Percentiles rank a stretch among this genome's conserved stretches.
Conservation (phyloP, 1,140 invertebrate genomes). For the Cydia amplana region DNA sequence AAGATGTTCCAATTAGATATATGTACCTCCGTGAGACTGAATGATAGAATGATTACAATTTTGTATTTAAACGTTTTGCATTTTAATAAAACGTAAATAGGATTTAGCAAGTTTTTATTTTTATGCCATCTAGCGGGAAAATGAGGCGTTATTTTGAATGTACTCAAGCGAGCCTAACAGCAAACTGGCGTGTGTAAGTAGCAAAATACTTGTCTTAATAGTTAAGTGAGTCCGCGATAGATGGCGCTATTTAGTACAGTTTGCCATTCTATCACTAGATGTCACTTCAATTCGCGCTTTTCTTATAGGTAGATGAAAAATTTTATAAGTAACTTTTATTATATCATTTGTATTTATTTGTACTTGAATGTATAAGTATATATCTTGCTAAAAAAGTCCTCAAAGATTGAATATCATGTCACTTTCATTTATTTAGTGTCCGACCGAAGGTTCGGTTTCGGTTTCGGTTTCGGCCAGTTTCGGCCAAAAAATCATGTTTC, state of each 20-base stretch:
- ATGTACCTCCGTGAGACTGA: constrained; percentile 26
- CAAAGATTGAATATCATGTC: no score
- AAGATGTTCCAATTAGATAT: constrained; percentile 25
- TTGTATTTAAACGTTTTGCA: constrained; percentile 31
- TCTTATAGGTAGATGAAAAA: no score
- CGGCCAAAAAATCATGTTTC: no score
- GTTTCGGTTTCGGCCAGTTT: no score
- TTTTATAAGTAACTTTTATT: no score
- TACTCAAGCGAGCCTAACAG: background rate
- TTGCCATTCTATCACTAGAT: background rate
- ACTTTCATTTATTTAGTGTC: no score
- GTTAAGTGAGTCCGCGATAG: background rate
- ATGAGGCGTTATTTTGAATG: background rate
- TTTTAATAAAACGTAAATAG: constrained; percentile 9
- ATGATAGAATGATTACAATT: constrained; percentile 26
- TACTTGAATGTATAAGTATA: no score
- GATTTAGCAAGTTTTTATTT: constrained; percentile 4
- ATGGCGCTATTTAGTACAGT: background rate
- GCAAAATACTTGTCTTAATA: background rate
- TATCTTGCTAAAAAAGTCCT: no score
- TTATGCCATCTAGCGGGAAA: background rate
- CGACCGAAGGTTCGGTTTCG: no score
- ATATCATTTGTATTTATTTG: no score
- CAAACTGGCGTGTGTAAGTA: background rate
- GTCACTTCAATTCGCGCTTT: background rate